Evolutionary conservation across 2,888 invertebrate genomes (phyloP).

Genomic region (Patella caerulea): DNA sequence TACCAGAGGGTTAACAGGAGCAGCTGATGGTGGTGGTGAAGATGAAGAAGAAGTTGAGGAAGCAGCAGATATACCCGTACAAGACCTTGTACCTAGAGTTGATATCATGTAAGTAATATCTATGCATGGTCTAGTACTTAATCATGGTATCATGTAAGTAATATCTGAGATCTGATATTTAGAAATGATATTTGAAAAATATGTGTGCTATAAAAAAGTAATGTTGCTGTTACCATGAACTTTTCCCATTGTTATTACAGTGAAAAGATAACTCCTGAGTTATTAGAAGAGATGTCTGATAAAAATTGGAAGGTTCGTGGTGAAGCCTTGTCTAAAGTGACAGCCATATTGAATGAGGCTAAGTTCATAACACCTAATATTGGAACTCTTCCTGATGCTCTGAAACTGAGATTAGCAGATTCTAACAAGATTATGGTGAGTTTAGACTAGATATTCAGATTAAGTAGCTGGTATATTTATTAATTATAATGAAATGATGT

Average conservation of each 20-base stretch:
- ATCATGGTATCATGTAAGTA: too few species aligned
- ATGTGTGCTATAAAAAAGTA: too few species aligned
- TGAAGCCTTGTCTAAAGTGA: constrained; percentile 83
- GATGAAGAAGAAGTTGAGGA: constrained; percentile 73
- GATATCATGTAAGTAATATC: constrained; percentile 41
- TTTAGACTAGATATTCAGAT: background rate
- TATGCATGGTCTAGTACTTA: background rate
- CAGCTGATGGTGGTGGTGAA: constrained; percentile 70
- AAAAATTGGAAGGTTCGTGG: constrained; percentile 86
- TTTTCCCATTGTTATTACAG: constrained; percentile 64
- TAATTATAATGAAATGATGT: background rate
- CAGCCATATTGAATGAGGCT: constrained; percentile 81
- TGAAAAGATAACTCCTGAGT: constrained; percentile 83
- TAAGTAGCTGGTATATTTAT: background rate
- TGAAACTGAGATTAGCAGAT: constrained; percentile 85
- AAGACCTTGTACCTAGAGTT: constrained; percentile 79
- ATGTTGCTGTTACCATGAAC: too few species aligned
- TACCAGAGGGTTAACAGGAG: constrained; percentile 75
- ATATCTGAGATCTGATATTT: too few species aligned
- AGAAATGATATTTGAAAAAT: too few species aligned
- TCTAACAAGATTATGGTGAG: constrained; percentile 88
- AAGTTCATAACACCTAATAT: constrained; percentile 86
- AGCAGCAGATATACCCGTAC: constrained; percentile 71
- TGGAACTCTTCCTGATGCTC: constrained; percentile 86
- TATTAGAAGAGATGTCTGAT: constrained; percentile 79